Evolutionary conservation across 1,140 invertebrate species (phyloP), one percentile per base, ranked within the genome.

Genomic region (Ceratosolen solmsi): DNA sequence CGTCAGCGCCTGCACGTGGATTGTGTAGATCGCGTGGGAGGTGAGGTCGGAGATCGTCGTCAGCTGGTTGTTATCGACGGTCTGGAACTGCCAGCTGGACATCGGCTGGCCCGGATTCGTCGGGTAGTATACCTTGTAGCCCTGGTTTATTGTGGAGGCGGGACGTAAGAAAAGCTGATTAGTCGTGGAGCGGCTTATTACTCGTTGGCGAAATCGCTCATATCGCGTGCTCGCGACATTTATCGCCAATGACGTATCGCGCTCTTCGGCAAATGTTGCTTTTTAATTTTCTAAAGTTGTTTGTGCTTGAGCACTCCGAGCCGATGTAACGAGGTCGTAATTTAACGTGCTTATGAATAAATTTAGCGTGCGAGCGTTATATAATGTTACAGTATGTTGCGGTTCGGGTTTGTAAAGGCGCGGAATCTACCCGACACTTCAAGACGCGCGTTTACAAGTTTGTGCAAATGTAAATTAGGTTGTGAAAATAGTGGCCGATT

Each of bases 81-180:
- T 95, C 92, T 98, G 96, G 13, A 96, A 96, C 83, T 97, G 94
- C 98, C 98, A 99, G 17, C 96, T 95, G 46, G 96, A 94, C 91
- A 98, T 95, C 7, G 95, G 95, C 68, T 96, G 94, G 85, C 95
- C 94, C 30, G 97, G 94, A 87, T 97, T 96, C 85, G 95, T 96
- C 13, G 98, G 99, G 92, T 98, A 99, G 90, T 97, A 99, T 74
- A 99, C 96, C 93, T 98, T 99, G 93, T 99, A 99, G 83, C 97
- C 98, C 98, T 99, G 84, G 17, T 63, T 25, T 75, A 36, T 56
- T 7, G 27, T n/a, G 25, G 0, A 58, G 58, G 30, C 51, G 60
- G 15, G 1, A 15, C 11, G 17, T 22, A 13, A 1, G 58, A 63
- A 8, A 8, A 46, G 13, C 13, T 46, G 41, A 13, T 13, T 46